Percentiles rank a stretch among this genome's conserved stretches.
These are phyloP conservation scores for Caenorhabditis virilis DNA, from an alignment of 2,888 invertebrate species.

Conservation along the genomic window DNA sequence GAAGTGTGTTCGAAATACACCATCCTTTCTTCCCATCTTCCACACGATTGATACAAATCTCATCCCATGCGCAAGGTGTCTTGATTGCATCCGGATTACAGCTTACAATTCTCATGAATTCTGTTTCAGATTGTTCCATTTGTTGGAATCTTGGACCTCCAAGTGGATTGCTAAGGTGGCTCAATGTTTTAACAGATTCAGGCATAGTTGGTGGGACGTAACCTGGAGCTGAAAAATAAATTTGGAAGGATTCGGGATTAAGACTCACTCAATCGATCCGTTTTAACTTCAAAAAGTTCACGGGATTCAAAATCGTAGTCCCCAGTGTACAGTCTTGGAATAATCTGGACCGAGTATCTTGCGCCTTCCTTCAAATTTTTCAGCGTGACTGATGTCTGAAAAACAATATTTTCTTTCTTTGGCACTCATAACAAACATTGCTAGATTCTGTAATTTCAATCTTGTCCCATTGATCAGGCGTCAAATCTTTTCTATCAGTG, in stretches of 20 bases:
- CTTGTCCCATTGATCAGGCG: constrained; percentile 52
- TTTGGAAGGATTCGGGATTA: too few species aligned
- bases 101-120: constrained; percentile 51
- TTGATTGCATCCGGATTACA: constrained; percentile 58
- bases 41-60: constrained; percentile 51
- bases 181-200: constrained; percentile 11
- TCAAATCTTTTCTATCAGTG: constrained; percentile 48
- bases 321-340: constrained; percentile 56
- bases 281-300: constrained; percentile 58
- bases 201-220: too few species aligned
- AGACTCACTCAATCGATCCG: constrained; percentile 48
- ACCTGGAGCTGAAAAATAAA: too few species aligned
- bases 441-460: constrained; percentile 50
- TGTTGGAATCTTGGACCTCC: constrained; percentile 38
- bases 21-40: constrained; percentile 49
- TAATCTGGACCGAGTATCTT: constrained; percentile 59
- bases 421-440: constrained; percentile 31
- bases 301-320: constrained; percentile 48
- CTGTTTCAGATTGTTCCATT: constrained; percentile 34
- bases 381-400: constrained; percentile 54
- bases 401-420: background rate
- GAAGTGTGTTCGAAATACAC: constrained; percentile 53
- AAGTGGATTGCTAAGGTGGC: constrained; percentile 11
- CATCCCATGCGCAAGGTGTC: constrained; percentile 55
- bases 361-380: constrained; percentile 50